Conservation (phyloP, 2,888 invertebrate genomes). For the Drosophila antonietae region DNA sequence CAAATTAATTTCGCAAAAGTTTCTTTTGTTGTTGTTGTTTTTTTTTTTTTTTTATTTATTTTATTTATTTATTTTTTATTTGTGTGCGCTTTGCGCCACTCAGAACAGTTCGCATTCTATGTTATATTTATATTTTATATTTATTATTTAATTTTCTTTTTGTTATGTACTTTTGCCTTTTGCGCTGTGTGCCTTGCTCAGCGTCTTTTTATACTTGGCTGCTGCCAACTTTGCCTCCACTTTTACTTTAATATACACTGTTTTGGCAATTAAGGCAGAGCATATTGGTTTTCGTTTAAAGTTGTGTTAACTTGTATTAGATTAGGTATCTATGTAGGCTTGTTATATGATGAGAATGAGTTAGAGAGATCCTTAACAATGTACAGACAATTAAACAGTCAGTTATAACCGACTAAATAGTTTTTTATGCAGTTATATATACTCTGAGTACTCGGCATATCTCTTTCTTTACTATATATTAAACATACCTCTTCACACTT, state of each 20-base stretch:
- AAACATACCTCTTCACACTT: not conserved
- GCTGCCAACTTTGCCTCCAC: conserved; percentile 36
- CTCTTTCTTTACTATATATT: not conserved
- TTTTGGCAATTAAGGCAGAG: not conserved
- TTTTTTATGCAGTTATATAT: not conserved
- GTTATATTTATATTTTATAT: conserved; percentile 75
- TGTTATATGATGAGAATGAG: too few species aligned
- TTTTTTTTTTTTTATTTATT: conserved; percentile 13
- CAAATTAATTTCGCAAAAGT: conserved; percentile 73
- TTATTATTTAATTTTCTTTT: conserved; percentile 74
- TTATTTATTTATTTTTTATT: conserved; percentile 1
- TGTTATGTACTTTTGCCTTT: conserved; percentile 67
- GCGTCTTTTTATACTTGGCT: conserved; percentile 66
- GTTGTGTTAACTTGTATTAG: not conserved
- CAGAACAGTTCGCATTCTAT: conserved; percentile 55
- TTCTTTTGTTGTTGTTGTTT: conserved; percentile 30
- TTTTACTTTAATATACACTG: conserved; percentile 5
- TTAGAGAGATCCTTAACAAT: too few species aligned
- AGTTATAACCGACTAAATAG: too few species aligned
- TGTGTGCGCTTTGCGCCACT: conserved; percentile 6
- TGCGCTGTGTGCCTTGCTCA: conserved; percentile 22
- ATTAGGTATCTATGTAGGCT: not conserved
- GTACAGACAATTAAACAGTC: not conserved
- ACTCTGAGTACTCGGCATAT: not conserved
- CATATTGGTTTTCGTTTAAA: not conserved